Percentiles rank a stretch among this genome's conserved stretches.
Conservation (phyloP, 1,140 invertebrate genomes). For the Colletes latitarsis region DNA sequence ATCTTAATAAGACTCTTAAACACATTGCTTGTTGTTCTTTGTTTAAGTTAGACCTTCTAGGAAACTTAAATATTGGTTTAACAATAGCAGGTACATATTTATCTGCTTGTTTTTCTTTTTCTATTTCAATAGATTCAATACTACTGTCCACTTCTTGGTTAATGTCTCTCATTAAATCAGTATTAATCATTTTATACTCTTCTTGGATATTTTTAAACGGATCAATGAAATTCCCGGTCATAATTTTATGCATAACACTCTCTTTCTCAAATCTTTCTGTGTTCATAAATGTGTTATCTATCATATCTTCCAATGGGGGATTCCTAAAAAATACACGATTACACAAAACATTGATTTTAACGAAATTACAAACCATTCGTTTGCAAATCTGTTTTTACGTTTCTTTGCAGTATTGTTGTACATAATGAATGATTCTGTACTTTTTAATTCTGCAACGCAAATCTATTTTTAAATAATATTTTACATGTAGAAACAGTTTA, state of each 20-base stretch:
- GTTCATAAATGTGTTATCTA: slow-evolving; percentile 64
- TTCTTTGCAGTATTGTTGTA: neutral
- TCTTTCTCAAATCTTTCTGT: slow-evolving; percentile 61
- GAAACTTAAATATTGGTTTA: slow-evolving; percentile 52
- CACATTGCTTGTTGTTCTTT: slow-evolving; percentile 57
- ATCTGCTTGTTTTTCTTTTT: neutral
- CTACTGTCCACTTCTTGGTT: slow-evolving; percentile 6
- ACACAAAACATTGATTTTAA: neutral
- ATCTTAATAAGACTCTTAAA: slow-evolving; percentile 56
- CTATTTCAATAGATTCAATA: neutral
- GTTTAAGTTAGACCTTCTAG: slow-evolving; percentile 54
- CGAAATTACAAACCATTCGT: neutral
- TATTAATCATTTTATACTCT: slow-evolving; percentile 51
- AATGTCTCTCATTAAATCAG: slow-evolving; percentile 20
- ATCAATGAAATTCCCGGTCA: slow-evolving; percentile 57
- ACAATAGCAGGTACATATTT: slow-evolving; percentile 65
- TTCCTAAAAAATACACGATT: slow-evolving; percentile 48
- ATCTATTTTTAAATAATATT: too few species aligned
- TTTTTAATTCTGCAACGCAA: too few species aligned
- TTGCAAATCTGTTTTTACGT: neutral
- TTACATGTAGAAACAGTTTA: too few species aligned
- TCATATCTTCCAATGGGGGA: slow-evolving; percentile 61
- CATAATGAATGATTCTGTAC: too few species aligned
- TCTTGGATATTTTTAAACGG: slow-evolving; percentile 59
- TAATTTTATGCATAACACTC: slow-evolving; percentile 63